These are phyloP conservation scores for Apostichopus leukothele DNA, from an alignment of 53 echinoderm and acorn worm species.

Conservation along the genomic window DNA sequence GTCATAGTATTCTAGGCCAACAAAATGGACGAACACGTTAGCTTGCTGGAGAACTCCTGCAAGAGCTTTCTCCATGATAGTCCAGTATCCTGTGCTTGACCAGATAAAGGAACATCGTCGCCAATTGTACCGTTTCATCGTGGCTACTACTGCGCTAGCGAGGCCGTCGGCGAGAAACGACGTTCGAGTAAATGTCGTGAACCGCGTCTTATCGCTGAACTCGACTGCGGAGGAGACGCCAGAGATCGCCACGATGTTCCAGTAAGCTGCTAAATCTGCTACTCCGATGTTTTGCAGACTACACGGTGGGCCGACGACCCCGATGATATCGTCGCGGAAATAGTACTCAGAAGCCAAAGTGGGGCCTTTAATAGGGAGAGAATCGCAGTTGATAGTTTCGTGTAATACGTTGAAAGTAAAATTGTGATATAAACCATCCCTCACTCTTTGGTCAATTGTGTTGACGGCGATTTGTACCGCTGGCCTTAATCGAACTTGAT, in stretches of 20 bases:
- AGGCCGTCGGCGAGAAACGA: slow-evolving; percentile 51
- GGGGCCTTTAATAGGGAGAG: slow-evolving; percentile 46
- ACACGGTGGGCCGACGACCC: slow-evolving; percentile 77
- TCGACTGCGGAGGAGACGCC: slow-evolving; percentile 55
- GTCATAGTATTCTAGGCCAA: slow-evolving; percentile 51
- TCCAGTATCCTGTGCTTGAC: slow-evolving; percentile 50
- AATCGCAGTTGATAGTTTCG: slow-evolving; percentile 42
- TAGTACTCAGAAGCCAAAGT: slow-evolving; percentile 64
- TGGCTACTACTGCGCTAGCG: slow-evolving; percentile 46
- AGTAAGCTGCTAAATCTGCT: slow-evolving; percentile 66
- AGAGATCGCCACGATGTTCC: slow-evolving; percentile 71
- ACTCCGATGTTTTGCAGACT: slow-evolving; percentile 57
- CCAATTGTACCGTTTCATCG: slow-evolving; percentile 48
- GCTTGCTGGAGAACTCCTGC: slow-evolving; percentile 36
- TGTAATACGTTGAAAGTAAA: slow-evolving; percentile 62
- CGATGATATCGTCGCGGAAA: slow-evolving; percentile 48
- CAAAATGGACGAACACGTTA: slow-evolving; percentile 54
- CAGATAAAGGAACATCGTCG: slow-evolving; percentile 50
- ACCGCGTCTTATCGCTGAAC: slow-evolving; percentile 50
- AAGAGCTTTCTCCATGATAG: slow-evolving; percentile 47
- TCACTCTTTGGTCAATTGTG: slow-evolving; percentile 54
- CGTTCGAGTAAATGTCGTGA: slow-evolving; percentile 61
- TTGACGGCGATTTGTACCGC: slow-evolving; percentile 74
- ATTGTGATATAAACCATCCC: slow-evolving; percentile 59
- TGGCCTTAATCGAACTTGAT: slow-evolving; percentile 51